phyloP scores from a whole-genome alignment of 2,113 vertebrate species.

The Chaetodon auriga region DNA sequence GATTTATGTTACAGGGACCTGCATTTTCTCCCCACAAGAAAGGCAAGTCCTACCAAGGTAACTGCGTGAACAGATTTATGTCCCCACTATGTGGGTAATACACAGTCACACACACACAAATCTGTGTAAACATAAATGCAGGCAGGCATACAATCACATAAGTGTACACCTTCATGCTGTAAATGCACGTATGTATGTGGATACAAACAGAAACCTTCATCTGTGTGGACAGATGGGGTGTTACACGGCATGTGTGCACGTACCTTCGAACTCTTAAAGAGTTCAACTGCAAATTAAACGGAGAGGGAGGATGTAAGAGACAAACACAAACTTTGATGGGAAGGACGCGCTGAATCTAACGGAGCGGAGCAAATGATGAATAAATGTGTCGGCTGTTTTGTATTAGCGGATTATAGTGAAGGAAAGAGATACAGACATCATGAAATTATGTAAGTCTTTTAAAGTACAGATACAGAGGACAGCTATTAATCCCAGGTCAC shows the following conservation, averaged over 20 bases:
- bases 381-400: not conserved
- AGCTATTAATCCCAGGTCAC: not conserved
- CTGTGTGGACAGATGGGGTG: too few relatives aligned
- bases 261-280: not conserved
- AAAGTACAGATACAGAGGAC: not conserved
- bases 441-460: not conserved
- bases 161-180: not conserved
- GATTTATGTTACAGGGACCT: not conserved
- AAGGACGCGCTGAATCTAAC: constrained; percentile 2
- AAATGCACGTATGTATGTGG: not conserved
- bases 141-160: not conserved
- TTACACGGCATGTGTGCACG: too few relatives aligned
- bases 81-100: too few relatives aligned
- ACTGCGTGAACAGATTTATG: too few relatives aligned
- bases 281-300: constrained; percentile 11
- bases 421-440: not conserved
- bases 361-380: not conserved
- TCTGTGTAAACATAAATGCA: not conserved
- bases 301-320: constrained; percentile 8
- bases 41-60: too few relatives aligned
- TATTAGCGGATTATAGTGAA: not conserved
- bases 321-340: not conserved
- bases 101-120: not conserved
- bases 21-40: too few relatives aligned
- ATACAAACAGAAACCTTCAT: too few relatives aligned